phyloP scores from a whole-genome alignment of 1,140 invertebrate genomes.

The Propsilocerus akamusi region DNA sequence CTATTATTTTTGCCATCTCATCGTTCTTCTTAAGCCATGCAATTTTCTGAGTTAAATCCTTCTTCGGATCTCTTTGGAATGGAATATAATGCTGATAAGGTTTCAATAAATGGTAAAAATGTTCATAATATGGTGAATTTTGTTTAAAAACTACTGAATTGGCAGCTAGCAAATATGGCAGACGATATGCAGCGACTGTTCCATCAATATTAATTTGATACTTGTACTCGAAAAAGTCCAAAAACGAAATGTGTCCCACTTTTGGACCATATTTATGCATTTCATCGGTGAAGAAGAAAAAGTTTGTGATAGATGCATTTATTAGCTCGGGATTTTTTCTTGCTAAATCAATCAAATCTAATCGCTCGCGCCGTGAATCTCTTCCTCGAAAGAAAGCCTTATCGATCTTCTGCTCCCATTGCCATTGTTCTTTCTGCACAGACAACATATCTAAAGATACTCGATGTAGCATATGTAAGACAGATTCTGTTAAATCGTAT shows the following conservation, averaged over 20 bases:
- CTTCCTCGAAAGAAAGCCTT: constrained; percentile 83
- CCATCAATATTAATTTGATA: constrained; percentile 92
- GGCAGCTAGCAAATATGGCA: constrained; percentile 79
- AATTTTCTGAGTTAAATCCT: constrained; percentile 59
- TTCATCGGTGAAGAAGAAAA: constrained; percentile 86
- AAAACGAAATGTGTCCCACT: constrained; percentile 71
- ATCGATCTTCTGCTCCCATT: constrained; percentile 56
- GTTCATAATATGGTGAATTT: constrained; percentile 83
- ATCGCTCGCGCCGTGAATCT: constrained; percentile 65
- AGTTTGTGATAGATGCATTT: constrained; percentile 87
- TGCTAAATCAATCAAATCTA: constrained; percentile 67
- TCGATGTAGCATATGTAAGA: constrained; percentile 79
- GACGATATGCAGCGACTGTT: constrained; percentile 86
- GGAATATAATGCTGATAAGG: constrained; percentile 72
- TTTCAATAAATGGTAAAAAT: constrained; percentile 67
- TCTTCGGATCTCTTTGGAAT: constrained; percentile 43
- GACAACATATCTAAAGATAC: constrained; percentile 79
- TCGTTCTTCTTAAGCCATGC: constrained; percentile 68
- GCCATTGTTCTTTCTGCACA: constrained; percentile 39
- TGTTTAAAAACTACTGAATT: constrained; percentile 81
- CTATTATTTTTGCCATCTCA: constrained; percentile 46
- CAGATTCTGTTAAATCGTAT: constrained; percentile 85
- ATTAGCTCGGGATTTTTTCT: constrained; percentile 60
- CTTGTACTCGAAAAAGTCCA: constrained; percentile 94
- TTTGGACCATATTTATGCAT: constrained; percentile 72